Conservation (phyloP, 2,888 invertebrate genomes). For the Epinotia nisella region DNA sequence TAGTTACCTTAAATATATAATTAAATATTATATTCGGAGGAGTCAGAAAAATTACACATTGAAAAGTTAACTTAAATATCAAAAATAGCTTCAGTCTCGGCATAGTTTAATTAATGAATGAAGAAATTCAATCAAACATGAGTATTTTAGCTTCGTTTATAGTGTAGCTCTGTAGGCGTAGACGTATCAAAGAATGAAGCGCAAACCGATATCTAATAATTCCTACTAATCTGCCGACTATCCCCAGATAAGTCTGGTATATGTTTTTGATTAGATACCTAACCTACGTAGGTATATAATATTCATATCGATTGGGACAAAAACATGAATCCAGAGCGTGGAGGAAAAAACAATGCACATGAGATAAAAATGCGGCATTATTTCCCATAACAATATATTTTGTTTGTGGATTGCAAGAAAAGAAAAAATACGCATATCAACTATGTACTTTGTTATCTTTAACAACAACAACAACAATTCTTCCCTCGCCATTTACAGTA, state of each 20-base stretch:
- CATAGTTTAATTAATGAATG: too few relatives aligned
- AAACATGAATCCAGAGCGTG: constrained; percentile 22
- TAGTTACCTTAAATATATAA: too few relatives aligned
- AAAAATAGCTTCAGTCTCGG: too few relatives aligned
- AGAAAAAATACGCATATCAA: not conserved
- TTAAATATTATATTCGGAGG: too few relatives aligned
- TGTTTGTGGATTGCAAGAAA: not conserved
- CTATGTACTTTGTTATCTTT: not conserved
- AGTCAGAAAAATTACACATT: too few relatives aligned
- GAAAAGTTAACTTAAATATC: too few relatives aligned
- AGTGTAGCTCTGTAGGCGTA: too few relatives aligned
- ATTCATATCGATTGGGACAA: not conserved
- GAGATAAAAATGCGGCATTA: not conserved
- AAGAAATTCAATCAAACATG: too few relatives aligned
- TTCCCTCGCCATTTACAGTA: not conserved
- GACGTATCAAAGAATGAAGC: constrained; percentile 9
- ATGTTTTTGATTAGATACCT: constrained; percentile 18
- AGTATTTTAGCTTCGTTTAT: too few relatives aligned
- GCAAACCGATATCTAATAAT: not conserved
- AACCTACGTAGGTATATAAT: not conserved
- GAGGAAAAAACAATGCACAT: constrained; percentile 6
- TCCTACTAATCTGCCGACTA: not conserved
- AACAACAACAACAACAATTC: not conserved
- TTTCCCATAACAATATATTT: not conserved
- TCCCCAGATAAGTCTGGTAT: constrained; percentile 24